phyloP scores from a whole-genome alignment of 2,113 vertebrate genomes.

The Pachyramphus minor region DNA sequence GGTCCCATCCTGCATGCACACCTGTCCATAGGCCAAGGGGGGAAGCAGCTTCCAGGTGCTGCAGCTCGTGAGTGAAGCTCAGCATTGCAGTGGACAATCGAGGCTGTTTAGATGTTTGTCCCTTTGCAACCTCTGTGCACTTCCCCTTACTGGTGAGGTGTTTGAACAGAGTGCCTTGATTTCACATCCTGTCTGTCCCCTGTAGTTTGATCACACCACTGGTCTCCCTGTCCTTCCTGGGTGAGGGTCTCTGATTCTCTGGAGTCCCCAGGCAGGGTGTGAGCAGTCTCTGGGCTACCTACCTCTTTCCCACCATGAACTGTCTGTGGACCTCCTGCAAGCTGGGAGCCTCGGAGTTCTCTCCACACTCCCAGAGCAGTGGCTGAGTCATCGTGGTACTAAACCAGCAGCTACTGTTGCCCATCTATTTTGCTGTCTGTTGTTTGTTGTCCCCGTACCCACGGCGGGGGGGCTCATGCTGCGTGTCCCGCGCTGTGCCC shows the following conservation, averaged over 20 bases:
- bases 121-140: not conserved
- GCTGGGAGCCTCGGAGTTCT: not conserved
- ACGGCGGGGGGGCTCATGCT: not conserved
- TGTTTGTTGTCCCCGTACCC: not conserved
- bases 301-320: fast-evolving
- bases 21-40: fast-evolving
- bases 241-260: not conserved
- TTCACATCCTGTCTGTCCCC: fast-evolving
- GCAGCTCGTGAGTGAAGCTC: not conserved
- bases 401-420: not conserved
- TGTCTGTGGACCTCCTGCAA: not conserved
- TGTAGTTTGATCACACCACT: fast-evolving
- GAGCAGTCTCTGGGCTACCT: no score
- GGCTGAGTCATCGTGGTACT: not conserved
- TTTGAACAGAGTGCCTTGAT: not conserved
- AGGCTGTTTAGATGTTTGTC: not conserved
- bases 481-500: not conserved
- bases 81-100: fast-evolving
- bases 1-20: not conserved
- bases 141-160: no score
- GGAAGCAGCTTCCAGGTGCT: not conserved
- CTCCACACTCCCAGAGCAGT: fast-evolving
- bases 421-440: not conserved
- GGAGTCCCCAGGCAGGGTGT: fast-evolving
- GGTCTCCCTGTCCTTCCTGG: no score